Conservation (phyloP, 2,888 invertebrate species). For the Boloria euphrosyne region DNA sequence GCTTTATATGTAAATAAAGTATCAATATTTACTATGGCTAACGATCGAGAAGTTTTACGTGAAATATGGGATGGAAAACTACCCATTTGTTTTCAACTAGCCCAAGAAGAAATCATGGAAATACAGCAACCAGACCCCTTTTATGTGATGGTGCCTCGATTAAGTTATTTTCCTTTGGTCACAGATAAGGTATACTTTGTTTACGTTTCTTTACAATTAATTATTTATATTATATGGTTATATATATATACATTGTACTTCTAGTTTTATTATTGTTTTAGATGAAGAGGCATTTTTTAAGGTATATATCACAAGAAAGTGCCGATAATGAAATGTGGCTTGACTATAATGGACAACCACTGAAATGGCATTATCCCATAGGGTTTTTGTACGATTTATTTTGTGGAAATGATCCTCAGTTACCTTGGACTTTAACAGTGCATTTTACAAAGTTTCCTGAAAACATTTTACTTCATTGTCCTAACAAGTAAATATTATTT, state of each 20-base stretch:
- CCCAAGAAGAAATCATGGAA: slow-evolving; percentile 93
- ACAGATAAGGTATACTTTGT: slow-evolving; percentile 92
- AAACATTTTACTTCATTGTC: slow-evolving; percentile 91
- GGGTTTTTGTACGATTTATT: slow-evolving; percentile 96
- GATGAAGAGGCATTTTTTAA: slow-evolving; percentile 94
- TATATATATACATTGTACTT: not conserved
- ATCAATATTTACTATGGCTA: slow-evolving; percentile 86
- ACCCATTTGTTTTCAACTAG: slow-evolving; percentile 95
- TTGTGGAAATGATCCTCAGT: slow-evolving; percentile 84
- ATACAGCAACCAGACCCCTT: slow-evolving; percentile 95
- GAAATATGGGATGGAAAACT: slow-evolving; percentile 98
- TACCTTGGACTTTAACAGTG: slow-evolving; percentile 97
- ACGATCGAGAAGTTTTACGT: slow-evolving; percentile 96
- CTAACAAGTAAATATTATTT: slow-evolving; percentile 85
- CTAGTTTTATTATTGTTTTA: slow-evolving; percentile 55
- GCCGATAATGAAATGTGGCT: slow-evolving; percentile 96
- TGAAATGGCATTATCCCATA: slow-evolving; percentile 94
- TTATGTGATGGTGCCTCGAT: slow-evolving; percentile 95
- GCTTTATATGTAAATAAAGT: not conserved
- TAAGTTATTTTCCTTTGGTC: slow-evolving; percentile 96
- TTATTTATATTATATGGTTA: not conserved
- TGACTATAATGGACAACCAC: slow-evolving; percentile 93
- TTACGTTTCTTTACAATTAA: not conserved
- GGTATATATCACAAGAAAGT: slow-evolving; percentile 90
- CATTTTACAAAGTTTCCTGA: slow-evolving; percentile 98